Base-by-base conservation (phyloP, 2,113 vertebrate species). In the Piprites chloris region DNA sequence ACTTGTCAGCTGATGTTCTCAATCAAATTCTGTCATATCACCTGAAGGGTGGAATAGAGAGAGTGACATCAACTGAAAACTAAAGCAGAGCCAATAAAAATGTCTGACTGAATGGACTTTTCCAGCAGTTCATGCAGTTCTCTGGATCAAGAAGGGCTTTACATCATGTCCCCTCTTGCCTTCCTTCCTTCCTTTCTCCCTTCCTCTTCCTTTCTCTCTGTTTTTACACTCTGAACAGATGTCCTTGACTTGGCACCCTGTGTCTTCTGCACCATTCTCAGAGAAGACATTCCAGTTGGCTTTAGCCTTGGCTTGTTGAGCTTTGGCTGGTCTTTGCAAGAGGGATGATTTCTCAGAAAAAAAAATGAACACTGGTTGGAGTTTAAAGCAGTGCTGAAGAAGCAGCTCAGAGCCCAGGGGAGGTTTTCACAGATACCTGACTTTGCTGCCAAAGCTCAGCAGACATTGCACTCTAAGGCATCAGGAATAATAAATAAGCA, bases 241-340 rank as follows among this genome's bases (percentile, higher is more conserved):
- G 17, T 4, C 22, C 44, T 49, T 28, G 35, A 12, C 15, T 4
- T 2, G 17, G 59, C 44, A 8, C 8, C 18, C 63, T 16, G n/a
- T 1, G 0, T 11, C 37, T 44, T 37, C 49, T 21, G 35, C 1
- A 1, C 22, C 0, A 12, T 11, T 5, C 41, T 67, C 37, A 17
- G 22, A 28, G 82, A 49, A 46, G 68, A 14, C 21, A 3, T 15
- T 26, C 56, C 65, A 37, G 55, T 0, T 30, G 37, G 26, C 9
- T 53, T 12, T 4, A 39, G 44, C 16, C 0, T 0, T 16, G 72
- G 35, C 35, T 56, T 10, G 19, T 68, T 26, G 52, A 84, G 76
- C 30, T 7, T 0, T 19, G 67, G 26, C 11, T 79, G 33, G 15
- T 7, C 50, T 49, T 37, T 37, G 20, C 18, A 53, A 49, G 16